Evolutionary conservation across 64 coral and sea anemone genomes (phyloP), one percentile per base, ranked within the genome.

Genomic region (Catalaphyllia jardinei): DNA sequence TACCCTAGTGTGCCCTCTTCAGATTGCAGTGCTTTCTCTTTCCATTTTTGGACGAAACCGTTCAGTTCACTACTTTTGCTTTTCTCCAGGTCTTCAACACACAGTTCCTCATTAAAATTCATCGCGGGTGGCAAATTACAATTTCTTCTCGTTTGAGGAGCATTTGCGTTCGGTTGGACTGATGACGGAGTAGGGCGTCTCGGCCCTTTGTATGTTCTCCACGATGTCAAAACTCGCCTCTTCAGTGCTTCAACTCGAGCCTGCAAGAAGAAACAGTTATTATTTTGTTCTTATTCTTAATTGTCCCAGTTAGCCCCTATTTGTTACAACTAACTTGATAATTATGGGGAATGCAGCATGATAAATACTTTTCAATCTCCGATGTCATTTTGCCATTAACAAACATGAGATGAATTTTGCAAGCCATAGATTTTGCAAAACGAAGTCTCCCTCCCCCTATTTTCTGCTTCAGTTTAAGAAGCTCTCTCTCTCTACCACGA

Each of bases 201-300:
- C 30, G 25, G 60, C 14, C 79, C 60, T 82, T 82, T 52, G 13
- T 82, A 82, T 59, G 54, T 52, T 63, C 57, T 25, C 79, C 79
- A 82, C 11, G 79, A 82, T 8, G 79, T 33, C 24, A 61, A 15
- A 61, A 82, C 79, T 2, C 79, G 54, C 62, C 79, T 64, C 30
- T 82, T 82, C 16, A 82, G 60, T 20, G 79, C 79, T 20, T 82
- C 79, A 62, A 82, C 29, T 82, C 79, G 59, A 5, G 79, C 79
- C 79, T 82, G 59, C 10, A 20, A 82, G 65, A 69, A 27, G 29
- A 4, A 25, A 29, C 22, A 29, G 27, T 29, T 69, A 27, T 27
- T 3, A 35, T 35, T 35, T 69, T 28, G 10, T 8, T 24, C 24
- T 69, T 11, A 28, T 27, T 24, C 18, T 25, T 5, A 25, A 22